Evolutionary conservation across 2,797 vertebrate genomes (phyloP).

Genomic region (Lepidocolaptes lacrymiger): DNA sequence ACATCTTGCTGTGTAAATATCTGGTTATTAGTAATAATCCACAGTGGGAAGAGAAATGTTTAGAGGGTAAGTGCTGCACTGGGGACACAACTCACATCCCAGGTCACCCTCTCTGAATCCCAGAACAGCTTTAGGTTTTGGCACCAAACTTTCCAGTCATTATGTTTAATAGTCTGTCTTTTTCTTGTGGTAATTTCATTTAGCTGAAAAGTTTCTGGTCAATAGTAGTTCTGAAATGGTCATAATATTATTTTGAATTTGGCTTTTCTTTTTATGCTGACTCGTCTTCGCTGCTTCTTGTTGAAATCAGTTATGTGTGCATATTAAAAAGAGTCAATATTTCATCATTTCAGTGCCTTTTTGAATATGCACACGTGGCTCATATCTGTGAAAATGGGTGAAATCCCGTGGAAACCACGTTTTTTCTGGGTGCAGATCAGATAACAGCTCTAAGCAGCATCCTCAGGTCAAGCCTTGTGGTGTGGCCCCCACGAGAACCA

Average conservation of each 20-base stretch:
- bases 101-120: neutral
- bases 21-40: neutral
- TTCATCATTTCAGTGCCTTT: neutral
- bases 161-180: neutral
- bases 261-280: neutral
- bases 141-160: neutral
- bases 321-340: neutral
- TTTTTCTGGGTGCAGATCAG: neutral
- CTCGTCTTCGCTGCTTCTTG: neutral
- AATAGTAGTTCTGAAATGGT: neutral
- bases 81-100: neutral
- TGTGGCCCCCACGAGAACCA: fast-evolving
- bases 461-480: neutral
- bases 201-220: neutral
- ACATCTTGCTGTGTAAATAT: neutral
- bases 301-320: neutral
- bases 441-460: neutral
- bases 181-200: neutral
- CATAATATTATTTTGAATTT: neutral
- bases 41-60: neutral
- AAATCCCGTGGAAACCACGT: neutral
- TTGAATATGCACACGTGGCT: neutral
- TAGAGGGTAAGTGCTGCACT: neutral
- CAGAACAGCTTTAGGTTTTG: neutral
- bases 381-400: neutral